These are phyloP conservation scores for Drosophila carrolli DNA, from an alignment of 1,140 invertebrate species.

Conservation along the genomic window DNA sequence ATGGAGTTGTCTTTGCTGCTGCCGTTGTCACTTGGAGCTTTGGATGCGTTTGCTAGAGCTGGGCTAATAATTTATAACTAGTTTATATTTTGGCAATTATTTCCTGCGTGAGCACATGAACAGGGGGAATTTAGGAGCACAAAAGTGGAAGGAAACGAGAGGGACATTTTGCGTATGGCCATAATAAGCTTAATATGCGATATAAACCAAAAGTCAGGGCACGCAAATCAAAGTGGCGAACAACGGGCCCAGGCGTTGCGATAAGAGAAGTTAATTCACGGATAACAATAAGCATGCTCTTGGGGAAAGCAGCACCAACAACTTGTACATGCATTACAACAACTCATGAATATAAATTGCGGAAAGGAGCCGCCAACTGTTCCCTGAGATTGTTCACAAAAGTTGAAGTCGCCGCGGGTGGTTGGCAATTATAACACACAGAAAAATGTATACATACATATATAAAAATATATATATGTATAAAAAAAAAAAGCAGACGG, in stretches of 20 bases:
- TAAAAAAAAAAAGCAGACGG: constrained; percentile 16
- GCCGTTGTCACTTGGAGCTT: constrained; percentile 50
- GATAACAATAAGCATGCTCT: constrained; percentile 82
- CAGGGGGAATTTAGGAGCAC: neutral
- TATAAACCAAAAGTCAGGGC: constrained; percentile 52
- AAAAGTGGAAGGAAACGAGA: neutral
- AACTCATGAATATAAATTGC: constrained; percentile 83
- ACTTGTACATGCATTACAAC: constrained; percentile 61
- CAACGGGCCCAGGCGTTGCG: constrained; percentile 54
- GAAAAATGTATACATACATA: constrained; percentile 16
- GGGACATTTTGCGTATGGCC: constrained; percentile 51
- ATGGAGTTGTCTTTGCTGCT: constrained; percentile 32
- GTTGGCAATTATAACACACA: constrained; percentile 70
- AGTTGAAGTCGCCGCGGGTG: constrained; percentile 65
- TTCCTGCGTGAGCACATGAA: constrained; percentile 44
- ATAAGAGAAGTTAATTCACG: constrained; percentile 80
- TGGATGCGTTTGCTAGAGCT: constrained; percentile 56
- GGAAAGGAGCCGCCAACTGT: constrained; percentile 22
- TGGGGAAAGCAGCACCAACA: constrained; percentile 52
- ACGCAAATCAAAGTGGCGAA: constrained; percentile 61
- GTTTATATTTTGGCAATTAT: constrained; percentile 82
- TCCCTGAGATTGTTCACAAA: constrained; percentile 42
- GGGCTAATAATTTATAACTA: constrained; percentile 79
- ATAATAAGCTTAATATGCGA: constrained; percentile 67
- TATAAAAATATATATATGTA: constrained; percentile 3